Base-by-base conservation (phyloP, 2,797 vertebrate species). In the Gymnothorax reevesii region DNA sequence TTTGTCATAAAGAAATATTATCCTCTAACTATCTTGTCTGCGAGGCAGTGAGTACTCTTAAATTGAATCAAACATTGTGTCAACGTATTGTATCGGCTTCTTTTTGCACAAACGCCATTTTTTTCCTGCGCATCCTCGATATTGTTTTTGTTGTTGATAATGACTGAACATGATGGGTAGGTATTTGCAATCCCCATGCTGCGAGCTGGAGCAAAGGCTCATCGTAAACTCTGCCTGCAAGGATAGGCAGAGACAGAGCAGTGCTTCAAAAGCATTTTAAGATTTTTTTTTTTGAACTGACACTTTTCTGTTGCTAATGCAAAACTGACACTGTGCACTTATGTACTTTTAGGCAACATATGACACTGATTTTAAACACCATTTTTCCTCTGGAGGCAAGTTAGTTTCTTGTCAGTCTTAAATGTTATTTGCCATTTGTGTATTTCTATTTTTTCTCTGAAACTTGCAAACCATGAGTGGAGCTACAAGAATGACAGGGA, bases 351-450 rank as follows among this genome's bases (percentile, higher is more conserved):
- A 71, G 4, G 69, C 69, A 33, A 33, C n/a, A 33, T 71, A 33
- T 33, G 69, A 33, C 27, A 71, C 69, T 33, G 69, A 71, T 33
- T 33, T 10, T 4, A 71, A 9, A 71, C 69, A 71, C 25, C 3
- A 12, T 71, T 71, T 71, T 33, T 33, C 8, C 12, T 10, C 69
- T 71, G 69, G 27, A 12, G 69, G 69, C 69, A 71, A 33, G n/a
- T 27, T 4, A 15, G 69, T 71, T 27, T 27, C n/a, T 33, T 71
- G 69, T 27, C 69, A 7, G 22, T n/a, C 22, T 66, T 25, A 66
- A 66, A 66, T 66, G 64, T 25, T 66, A 66, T 66, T 66, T 66
- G 64, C 64, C 64, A 25, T 66, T 66, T 66, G 64, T 66, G 64
- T 66, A 66, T 66, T 66, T 42, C 2, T 42, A 1, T 42, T 42